Base-by-base conservation (phyloP, 1,140 invertebrate species). In the Brevipalpus yothersi region DNA sequence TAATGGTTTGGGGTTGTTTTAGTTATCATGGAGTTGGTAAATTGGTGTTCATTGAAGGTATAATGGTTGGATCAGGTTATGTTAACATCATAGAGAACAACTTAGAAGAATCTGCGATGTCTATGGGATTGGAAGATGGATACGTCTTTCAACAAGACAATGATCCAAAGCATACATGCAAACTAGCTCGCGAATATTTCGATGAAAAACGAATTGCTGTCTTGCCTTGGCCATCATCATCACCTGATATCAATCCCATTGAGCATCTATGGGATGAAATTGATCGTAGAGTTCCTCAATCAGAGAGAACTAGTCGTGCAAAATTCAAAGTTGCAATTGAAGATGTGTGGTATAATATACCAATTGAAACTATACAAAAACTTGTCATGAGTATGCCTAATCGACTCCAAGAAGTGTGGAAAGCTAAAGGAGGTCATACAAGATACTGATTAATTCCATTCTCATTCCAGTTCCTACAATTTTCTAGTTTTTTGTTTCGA, bases 1-100 rank as follows among this genome's bases (percentile, higher is more conserved):
- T 60, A 1, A 61, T 60, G 7, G 60, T 63, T 43, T 63, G 60
- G 58, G 61, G 43, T 8, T 60, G 53, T 45, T 59, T 63, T 11
- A 53, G 19, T 10, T 39, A 0, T 1, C 41, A 43, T 15, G 55
- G 55, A 45, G 21, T 60, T n/a, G 61, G 61, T 12, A 19, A 59
- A 5, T 47, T 63, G 10, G 5, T 31, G 2, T 49, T 45, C 13
- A 60, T 62, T 19, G 45, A 54, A 5, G 23, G 21, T 15, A 60
- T 47, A 17, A 62, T 63, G 58, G 41, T 23, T 17, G 51, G n/a
- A 13, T 15, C n/a, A 47, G 12, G 39, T 13, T 62, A 63, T 17
- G 40, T 51, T n/a, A 15, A 57, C 19, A 55, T 62, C 7, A 51
- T 64, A 12, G 62, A 63, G 62, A n/a, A 63, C 0, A 43, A 43